These are phyloP conservation scores for Kryphioiulus occultus DNA, from an alignment of 2,888 invertebrate genomes.

Conservation along the genomic window DNA sequence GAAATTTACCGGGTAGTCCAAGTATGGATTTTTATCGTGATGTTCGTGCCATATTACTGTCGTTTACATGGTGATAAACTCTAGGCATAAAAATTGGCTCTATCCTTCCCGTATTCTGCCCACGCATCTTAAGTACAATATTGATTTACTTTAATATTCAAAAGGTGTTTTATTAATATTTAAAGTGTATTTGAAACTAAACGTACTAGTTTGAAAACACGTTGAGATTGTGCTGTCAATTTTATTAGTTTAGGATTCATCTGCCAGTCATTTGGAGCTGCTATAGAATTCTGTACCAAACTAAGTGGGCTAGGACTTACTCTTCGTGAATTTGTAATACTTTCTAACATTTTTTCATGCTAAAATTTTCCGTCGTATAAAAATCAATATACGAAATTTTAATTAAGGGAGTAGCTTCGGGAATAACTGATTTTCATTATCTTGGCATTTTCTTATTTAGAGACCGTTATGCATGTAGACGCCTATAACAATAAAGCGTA, in stretches of 20 bases:
- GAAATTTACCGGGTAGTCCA: no score
- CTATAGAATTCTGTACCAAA: not conserved
- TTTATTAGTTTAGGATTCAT: not conserved
- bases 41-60: no score
- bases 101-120: not conserved
- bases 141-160: not conserved
- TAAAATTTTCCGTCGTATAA: not conserved
- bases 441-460: not conserved
- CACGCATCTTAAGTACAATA: not conserved
- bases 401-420: not conserved
- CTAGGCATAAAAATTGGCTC: not conserved
- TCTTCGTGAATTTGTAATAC: not conserved
- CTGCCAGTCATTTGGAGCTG: not conserved
- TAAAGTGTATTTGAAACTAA: not conserved
- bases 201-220: not conserved
- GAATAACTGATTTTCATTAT: not conserved
- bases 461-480: not conserved
- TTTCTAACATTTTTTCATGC: not conserved
- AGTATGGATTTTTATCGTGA: no score
- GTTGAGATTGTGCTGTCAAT: not conserved
- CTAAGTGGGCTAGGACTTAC: not conserved
- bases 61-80: not conserved
- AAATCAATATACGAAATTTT: not conserved
- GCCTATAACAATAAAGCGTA: not conserved
- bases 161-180: not conserved